A percentile compares a stretch with the other conserved stretches of the same genome.
Evolutionary conservation across 2,113 vertebrate genomes (phyloP).

Genomic region (Dromiciops gliroides): DNA sequence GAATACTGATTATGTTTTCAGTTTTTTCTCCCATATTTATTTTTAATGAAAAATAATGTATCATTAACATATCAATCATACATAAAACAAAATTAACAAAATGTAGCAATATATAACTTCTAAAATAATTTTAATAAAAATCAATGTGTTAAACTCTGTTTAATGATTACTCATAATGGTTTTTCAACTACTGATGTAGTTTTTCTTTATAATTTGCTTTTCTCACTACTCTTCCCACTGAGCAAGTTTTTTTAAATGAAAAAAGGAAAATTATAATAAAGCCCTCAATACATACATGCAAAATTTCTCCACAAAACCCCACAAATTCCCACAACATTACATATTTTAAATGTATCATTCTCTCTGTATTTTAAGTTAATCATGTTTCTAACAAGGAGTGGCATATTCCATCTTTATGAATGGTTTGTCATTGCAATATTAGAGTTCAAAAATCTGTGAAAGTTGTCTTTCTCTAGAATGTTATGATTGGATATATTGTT

Average conservation of each 20-base stretch:
- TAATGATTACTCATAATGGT: neutral
- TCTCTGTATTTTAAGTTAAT: neutral
- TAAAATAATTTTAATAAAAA: neutral
- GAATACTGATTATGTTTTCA: neutral
- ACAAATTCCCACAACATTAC: neutral
- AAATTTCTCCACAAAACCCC: neutral
- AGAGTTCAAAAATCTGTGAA: neutral
- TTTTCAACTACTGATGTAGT: neutral
- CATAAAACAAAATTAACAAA: neutral
- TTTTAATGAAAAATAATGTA: neutral
- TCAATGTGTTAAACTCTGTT: neutral
- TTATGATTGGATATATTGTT: neutral
- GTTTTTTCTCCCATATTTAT: neutral
- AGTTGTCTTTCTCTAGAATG: neutral
- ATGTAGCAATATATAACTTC: neutral
- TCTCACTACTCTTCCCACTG: neutral
- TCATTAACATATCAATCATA: neutral
- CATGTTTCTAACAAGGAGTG: neutral
- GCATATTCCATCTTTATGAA: neutral
- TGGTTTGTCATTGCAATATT: neutral
- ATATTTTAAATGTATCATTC: neutral
- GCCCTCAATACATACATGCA: neutral
- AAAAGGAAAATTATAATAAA: neutral
- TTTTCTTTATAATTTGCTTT: neutral
- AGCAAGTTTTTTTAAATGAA: neutral